Evolutionary conservation across 2,888 invertebrate species (phyloP), one percentile per base, ranked within the genome.

Genomic region (Malachius bipustulatus): DNA sequence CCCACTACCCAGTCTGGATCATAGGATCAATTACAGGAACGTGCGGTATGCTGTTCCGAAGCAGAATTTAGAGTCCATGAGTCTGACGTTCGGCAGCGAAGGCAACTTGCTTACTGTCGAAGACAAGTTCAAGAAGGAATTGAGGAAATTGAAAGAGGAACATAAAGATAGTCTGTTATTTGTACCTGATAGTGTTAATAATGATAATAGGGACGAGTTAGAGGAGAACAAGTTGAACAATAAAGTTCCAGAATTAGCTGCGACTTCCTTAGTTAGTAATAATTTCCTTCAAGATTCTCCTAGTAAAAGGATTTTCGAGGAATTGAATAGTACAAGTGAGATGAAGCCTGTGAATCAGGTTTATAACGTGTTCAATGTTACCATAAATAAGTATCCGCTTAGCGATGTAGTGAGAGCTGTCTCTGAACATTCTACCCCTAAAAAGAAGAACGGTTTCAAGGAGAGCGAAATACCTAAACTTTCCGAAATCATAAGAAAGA

Each of bases 121-220:
- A 36, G 67, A 69, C 36, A 68, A 67, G 37, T 71, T 73, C 44
- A 66, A 70, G 47, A 64, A 69, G 38, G 67, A 70, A 32, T 49
- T 73, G 37, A 65, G 60, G 43, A 69, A 67, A 45, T 52, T 70
- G 30, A 60, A 64, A 43, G 62, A 61, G 45, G 60, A 61, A 41
- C 49, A 60, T 36, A 49, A 57, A 39, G 62, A 62, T 49, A 63
- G 62, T 53, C 48, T 62, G 48, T 54, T 60, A 42, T 62, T 63
- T 53, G 62, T 63, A 59, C 63, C 62, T 58, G 62, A 60, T 49
- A 50, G 48, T 48, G 47, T 46, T 43, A 48, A 40, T 40, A 39
- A 42, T 39, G 41, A 34, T 35, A 40, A 27, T 42, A 39, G 39
- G 16, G 39, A 37, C 28, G 27, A 33, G 31, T 24, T 32, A 36